Percentiles rank a stretch among this genome's conserved stretches.
Conservation (phyloP, 2,113 vertebrate genomes). For the Albula glossodonta region DNA sequence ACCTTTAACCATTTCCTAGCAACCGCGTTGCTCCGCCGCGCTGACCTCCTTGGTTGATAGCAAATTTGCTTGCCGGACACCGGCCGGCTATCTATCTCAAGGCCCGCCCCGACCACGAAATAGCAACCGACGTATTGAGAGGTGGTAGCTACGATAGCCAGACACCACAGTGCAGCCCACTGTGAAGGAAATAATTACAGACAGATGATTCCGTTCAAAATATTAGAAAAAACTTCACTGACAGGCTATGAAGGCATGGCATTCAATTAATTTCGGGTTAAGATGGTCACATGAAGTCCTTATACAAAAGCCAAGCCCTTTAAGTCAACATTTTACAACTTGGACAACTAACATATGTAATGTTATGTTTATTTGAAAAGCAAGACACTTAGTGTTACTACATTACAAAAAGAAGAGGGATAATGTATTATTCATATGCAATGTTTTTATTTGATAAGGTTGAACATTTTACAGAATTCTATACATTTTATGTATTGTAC, state of each 20-base stretch:
- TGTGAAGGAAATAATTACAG: neutral
- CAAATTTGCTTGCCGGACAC: neutral
- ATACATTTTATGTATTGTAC: constrained; percentile 6
- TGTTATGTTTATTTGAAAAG: no score
- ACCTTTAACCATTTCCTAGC: neutral
- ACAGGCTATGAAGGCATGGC: no score
- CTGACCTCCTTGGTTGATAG: neutral
- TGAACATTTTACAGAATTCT: neutral
- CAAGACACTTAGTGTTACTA: neutral
- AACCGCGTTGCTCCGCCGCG: constrained; percentile 4
- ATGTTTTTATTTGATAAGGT: constrained; percentile 4
- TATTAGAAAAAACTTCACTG: no score
- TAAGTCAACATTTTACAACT: no score
- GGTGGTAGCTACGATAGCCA: neutral
- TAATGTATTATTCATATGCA: neutral
- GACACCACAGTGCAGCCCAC: neutral
- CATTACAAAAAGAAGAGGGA: neutral
- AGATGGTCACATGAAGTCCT: no score
- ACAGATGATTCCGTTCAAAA: no score
- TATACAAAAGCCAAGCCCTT: no score
- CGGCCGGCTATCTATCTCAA: neutral
- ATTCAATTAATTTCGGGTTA: no score
- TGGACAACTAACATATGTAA: no score
- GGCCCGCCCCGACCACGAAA: neutral
- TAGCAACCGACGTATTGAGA: neutral